Evolutionary conservation across 2,888 invertebrate species (phyloP).

Genomic region (Cerceris rybyensis): DNA sequence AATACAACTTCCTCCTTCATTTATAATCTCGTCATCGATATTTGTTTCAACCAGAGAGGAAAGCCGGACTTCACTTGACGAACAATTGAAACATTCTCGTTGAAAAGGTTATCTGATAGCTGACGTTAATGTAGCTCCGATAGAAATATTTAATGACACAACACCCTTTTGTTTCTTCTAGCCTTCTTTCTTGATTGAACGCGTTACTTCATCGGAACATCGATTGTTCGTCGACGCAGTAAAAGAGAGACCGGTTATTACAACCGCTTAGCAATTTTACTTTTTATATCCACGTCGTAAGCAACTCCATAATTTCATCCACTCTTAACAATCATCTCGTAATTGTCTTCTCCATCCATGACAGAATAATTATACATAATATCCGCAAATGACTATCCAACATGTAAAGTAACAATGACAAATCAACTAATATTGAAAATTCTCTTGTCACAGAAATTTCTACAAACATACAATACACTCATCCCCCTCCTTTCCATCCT

Average conservation of each 20-base stretch:
- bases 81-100: constrained; percentile 23
- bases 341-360: too few relatives aligned
- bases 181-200: not conserved
- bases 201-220: not conserved
- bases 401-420: too few relatives aligned
- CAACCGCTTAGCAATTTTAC: not conserved
- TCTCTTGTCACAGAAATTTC: too few relatives aligned
- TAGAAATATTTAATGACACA: not conserved
- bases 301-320: not conserved
- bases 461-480: too few relatives aligned
- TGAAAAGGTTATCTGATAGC: constrained; percentile 26
- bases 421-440: too few relatives aligned
- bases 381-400: too few relatives aligned
- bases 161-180: not conserved
- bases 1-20: not conserved
- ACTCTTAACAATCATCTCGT: not conserved
- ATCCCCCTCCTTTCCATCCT: too few relatives aligned
- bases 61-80: not conserved
- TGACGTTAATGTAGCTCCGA: not conserved
- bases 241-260: not conserved
- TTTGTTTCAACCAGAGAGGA: not conserved
- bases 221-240: not conserved
- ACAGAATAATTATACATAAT: too few relatives aligned
- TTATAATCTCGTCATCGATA: not conserved
- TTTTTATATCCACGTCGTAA: not conserved